Evolutionary conservation across 2,888 invertebrate species (phyloP), one percentile per base, ranked within the genome.

Genomic region (Vannuccia rotundouncinata): DNA sequence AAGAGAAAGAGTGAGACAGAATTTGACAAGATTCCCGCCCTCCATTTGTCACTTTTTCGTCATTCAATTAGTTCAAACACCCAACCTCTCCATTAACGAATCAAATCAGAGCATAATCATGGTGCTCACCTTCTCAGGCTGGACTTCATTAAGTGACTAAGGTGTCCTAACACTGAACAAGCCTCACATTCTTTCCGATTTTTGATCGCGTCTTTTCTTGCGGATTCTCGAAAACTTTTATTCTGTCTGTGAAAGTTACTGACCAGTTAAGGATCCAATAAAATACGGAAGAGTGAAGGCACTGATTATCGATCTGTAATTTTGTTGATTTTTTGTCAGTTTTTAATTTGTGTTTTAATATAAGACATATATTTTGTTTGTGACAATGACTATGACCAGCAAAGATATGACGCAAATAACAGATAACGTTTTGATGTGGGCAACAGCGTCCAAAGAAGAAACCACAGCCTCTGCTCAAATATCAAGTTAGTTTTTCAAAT

Each of bases 1-100:
- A 27, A 13, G 66, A 66, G 66, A 66, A 27, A 66, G 66, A 66
- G 5, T n/a, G 66, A 66, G 5, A 13, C 17, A 13, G 66, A 66
- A 27, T 27, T 66, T 66, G 66, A 66, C 66, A 66, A 66, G 66
- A 66, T 66, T 22, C 22, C 66, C 66, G 66, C 66, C 66, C 22
- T n/a, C 25, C 25, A 27, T 13, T 22, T 13, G 10, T 66, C 10
- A 13, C 22, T 13, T 66, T 22, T 22, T 22, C 10, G 10, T 13
- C 22, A 66, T 66, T 22, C 66, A 66, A 66, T 66, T 66, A 66
- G 66, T 66, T 66, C 17, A 13, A 2, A 66, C 66, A 66, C 66
- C 22, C 22, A n/a, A 45, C 5, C 45, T 22, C 22, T 66, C 66
- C 22, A 22, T 66, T 66, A 66, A 66, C 66, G 25, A 66, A 66